Evolutionary conservation across 2,797 vertebrate genomes (phyloP).

Genomic region (Myotis findleyi): DNA sequence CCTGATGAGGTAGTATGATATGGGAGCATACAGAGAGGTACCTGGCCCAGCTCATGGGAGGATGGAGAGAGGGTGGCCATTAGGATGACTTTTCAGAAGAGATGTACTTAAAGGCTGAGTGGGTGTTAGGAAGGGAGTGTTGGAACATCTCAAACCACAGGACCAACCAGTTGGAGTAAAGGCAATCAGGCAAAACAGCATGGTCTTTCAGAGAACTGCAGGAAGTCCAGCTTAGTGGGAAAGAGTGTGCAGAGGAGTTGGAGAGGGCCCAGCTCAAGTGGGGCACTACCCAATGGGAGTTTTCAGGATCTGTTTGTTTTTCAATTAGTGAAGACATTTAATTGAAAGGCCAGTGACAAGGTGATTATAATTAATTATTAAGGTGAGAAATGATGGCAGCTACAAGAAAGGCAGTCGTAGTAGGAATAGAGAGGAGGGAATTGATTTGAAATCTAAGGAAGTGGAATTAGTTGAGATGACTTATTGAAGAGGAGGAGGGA

Average conservation of each 20-base stretch:
- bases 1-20: neutral
- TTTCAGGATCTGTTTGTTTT: conserved; percentile 37
- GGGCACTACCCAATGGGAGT: neutral
- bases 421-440: neutral
- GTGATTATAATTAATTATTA: neutral
- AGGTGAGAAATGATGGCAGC: neutral
- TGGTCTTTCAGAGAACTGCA: neutral
- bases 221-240: neutral
- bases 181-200: neutral
- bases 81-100: conserved; percentile 21
- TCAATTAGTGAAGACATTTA: conserved; percentile 35
- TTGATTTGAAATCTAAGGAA: neutral
- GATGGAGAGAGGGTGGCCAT: neutral
- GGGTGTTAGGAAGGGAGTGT: neutral
- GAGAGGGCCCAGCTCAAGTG: neutral
- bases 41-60: neutral
- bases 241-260: neutral
- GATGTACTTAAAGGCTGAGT: neutral
- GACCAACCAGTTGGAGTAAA: neutral
- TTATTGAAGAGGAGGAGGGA: neutral
- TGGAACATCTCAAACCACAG: neutral
- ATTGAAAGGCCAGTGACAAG: neutral
- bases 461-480: conserved; percentile 1
- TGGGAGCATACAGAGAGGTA: neutral
- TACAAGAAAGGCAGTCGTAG: neutral